phyloP scores from a whole-genome alignment of 2,888 invertebrate species.

The Melangyna quadrimaculata region DNA sequence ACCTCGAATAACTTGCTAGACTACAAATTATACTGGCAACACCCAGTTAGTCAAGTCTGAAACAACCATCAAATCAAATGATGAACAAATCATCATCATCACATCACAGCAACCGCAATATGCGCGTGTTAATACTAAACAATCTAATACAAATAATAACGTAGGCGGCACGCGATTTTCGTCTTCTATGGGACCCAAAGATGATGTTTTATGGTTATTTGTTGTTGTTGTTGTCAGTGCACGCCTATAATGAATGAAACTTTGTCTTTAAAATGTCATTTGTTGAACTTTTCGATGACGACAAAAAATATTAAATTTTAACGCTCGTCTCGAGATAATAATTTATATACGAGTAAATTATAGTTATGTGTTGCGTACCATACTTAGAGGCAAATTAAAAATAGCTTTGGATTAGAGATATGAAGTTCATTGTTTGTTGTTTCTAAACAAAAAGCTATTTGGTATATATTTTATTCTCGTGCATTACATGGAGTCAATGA shows the following conservation, averaged over 20 bases:
- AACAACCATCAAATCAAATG: too few relatives aligned
- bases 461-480: background rate
- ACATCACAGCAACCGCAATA: background rate
- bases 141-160: conserved; percentile 12
- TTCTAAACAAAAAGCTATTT: background rate
- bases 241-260: conserved; percentile 58
- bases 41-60: background rate
- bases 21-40: background rate
- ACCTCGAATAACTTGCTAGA: background rate
- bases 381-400: background rate
- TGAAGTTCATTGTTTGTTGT: background rate
- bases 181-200: conserved; percentile 41
- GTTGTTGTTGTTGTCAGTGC: conserved; percentile 42
- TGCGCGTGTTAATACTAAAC: conserved; percentile 30
- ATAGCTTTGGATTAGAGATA: conserved; percentile 3
- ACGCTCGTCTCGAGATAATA: conserved; percentile 4
- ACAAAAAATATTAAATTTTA: background rate
- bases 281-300: conserved; percentile 35
- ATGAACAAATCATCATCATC: background rate
- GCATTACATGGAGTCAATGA: conserved; percentile 3
- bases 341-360: background rate
- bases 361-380: background rate
- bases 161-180: conserved; percentile 47
- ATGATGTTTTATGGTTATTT: background rate
- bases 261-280: conserved; percentile 22